Conservation (phyloP, 2,113 vertebrate species). For the Himantopus leucocephalus region DNA sequence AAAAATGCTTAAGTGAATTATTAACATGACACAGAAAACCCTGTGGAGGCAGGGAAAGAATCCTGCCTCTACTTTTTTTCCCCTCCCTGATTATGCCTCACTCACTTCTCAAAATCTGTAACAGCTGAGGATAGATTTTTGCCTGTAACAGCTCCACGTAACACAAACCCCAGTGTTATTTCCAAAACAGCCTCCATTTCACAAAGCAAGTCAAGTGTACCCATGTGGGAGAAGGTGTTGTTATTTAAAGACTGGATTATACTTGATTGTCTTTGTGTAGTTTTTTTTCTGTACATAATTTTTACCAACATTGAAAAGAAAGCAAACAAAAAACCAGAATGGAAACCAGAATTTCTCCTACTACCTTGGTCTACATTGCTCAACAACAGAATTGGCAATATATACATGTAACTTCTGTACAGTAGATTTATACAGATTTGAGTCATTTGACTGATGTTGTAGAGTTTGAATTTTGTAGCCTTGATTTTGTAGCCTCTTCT, state of each 20-base stretch:
- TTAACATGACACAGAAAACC: not conserved
- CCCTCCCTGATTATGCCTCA: not conserved
- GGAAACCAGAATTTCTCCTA: not conserved
- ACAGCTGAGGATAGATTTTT: not conserved
- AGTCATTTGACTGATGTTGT: not conserved
- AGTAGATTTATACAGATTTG: not conserved
- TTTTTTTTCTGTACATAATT: not conserved
- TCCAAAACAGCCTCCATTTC: not conserved
- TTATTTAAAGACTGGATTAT: not conserved
- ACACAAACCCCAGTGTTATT: not conserved
- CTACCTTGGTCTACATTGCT: not conserved
- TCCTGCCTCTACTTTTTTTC: not conserved
- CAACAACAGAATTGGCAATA: not conserved
- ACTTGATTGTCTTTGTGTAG: not conserved
- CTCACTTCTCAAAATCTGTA: not conserved
- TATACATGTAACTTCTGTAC: not conserved
- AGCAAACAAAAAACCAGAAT: not conserved
- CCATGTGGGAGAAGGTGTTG: not conserved
- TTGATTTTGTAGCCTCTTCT: not conserved
- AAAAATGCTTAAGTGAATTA: not conserved
- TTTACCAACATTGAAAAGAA: not conserved
- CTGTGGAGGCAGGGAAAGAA: not conserved
- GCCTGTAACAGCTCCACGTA: not conserved
- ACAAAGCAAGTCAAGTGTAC: not conserved
- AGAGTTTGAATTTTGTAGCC: not conserved